Base-by-base conservation (phyloP, 2,797 vertebrate species). In the Delichon dasypus region DNA sequence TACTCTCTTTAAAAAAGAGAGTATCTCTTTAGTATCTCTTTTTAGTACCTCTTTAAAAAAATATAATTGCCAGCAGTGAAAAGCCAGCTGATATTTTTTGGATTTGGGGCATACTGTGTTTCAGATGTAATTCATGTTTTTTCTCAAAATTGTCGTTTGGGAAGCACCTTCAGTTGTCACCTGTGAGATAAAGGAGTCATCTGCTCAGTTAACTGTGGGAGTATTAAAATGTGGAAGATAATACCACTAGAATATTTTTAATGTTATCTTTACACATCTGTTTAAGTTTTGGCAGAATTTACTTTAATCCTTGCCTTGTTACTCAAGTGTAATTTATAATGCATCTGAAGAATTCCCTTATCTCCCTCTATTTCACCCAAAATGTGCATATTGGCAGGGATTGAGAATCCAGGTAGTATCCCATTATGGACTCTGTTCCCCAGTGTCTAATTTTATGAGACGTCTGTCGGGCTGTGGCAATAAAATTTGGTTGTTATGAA, bases 141-240 rank as follows among this genome's bases (percentile, higher is more conserved):
- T 61, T 66, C 53, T 78, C 53, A 74, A 40, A 87, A 71, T 36
- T 79, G 40, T 87, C 71, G 74, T 97, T 96, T 71, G 67, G 27
- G n/a, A 78, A 48, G 5, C 51, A 70, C 30, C n/a, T 86, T 89
- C 47, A 29, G 9, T 80, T 93, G 38, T 82, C 70, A 89, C 32
- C 47, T 89, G 53, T 66, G 42, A 93, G 85, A 82, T 84, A 79
- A 88, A 57, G 62, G 22, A 74, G 29, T 44, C 7, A 25, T 64
- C 10, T 32, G 29, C 55, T 86, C 54, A 57, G 29, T 85, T 95
- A 94, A 89, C 44, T 29, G 38, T 30, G 22, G 15, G 25, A 73
- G 26, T 95, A 95, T 92, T 93, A 89, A 95, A 96, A 86, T 87
- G 44, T 15, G 6, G 20, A 90, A 38, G 50, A 57, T 84, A 36